Conservation (phyloP, 2,888 invertebrate species). For the Hyalella azteca region DNA sequence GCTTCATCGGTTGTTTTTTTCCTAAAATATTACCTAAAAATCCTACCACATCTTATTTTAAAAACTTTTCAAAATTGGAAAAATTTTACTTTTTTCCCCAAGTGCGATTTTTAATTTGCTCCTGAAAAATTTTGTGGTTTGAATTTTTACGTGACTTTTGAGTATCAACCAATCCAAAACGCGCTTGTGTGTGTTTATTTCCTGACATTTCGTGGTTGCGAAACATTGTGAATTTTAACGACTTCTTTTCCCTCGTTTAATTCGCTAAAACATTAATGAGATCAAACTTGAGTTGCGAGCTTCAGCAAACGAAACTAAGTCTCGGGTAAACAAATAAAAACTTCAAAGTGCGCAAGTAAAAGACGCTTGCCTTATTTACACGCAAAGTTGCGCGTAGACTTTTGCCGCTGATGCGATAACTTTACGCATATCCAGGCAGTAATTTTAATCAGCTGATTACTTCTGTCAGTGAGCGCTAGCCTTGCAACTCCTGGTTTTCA, state of each 20-base stretch:
- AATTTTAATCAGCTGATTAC: constrained; percentile 27
- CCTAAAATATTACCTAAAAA: too few relatives aligned
- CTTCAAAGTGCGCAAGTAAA: constrained; percentile 22
- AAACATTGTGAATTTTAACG: neutral
- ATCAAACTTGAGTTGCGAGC: neutral
- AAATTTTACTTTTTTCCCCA: neutral
- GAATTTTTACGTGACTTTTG: neutral
- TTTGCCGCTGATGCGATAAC: constrained; percentile 32
- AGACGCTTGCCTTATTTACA: constrained; percentile 1
- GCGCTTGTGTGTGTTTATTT: neutral
- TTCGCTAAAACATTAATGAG: neutral
- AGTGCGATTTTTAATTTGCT: neutral
- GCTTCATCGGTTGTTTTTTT: too few relatives aligned
- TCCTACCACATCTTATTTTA: too few relatives aligned
- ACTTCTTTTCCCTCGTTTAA: neutral
- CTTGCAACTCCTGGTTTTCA: too few relatives aligned
- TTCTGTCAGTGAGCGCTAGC: neutral
- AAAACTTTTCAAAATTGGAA: neutral
- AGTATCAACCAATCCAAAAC: neutral
- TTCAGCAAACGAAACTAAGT: neutral
- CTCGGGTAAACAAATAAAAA: neutral
- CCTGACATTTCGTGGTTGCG: neutral
- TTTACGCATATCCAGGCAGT: neutral
- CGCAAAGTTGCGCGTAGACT: constrained; percentile 17
- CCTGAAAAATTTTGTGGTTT: neutral